Base-by-base conservation (phyloP, 2,797 vertebrate species). In the Spea hammondii region DNA sequence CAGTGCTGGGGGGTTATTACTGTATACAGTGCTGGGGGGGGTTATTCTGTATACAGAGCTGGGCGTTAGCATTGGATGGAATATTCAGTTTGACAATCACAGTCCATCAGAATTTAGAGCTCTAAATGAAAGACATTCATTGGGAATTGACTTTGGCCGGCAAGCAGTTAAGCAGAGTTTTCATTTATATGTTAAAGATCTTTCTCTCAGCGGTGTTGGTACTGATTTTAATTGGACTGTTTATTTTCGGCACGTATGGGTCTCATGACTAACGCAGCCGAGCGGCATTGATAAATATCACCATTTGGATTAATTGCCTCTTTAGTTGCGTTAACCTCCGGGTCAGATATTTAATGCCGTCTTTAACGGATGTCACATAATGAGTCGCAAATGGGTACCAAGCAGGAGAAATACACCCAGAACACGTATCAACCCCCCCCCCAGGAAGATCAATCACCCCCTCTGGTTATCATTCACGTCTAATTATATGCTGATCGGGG, bases 201-300 rank as follows among this genome's bases (percentile, higher is more conserved):
- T 2, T 3, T 7, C 49, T 70, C 75, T 53, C 68, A 13, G 14
- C 4, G 57, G 48, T 71, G 67, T 11, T 54, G 50, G 87, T 14
- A 54, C 12, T 10, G 51, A 62, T 44, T 5, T 17, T 57, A 46
- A 44, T 65, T 65, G 70, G 32, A 67, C 54, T 79, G 73, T 12
- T 65, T 78, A 72, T 70, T 77, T 32, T 32, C 2, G 44, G 14
- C 9, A 5, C 50, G 5, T 9, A 1, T 66, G n/a, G 10, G 8
- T 32, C 75, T 51, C 9, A 71, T 59, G 47, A 64, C 0, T 3
- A n/a, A 7, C 49, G 4, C 10, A 4, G 0, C 5, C 49, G 14
- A 50, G 10, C 13, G 57, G 69, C 5, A 44, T 62, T 53, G 80
- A 72, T 59, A 1, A 32, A 78, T 50, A 48, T 12, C 45, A 44